Conservation (phyloP, 2,797 vertebrate species). For the Propithecus perrieri region DNA sequence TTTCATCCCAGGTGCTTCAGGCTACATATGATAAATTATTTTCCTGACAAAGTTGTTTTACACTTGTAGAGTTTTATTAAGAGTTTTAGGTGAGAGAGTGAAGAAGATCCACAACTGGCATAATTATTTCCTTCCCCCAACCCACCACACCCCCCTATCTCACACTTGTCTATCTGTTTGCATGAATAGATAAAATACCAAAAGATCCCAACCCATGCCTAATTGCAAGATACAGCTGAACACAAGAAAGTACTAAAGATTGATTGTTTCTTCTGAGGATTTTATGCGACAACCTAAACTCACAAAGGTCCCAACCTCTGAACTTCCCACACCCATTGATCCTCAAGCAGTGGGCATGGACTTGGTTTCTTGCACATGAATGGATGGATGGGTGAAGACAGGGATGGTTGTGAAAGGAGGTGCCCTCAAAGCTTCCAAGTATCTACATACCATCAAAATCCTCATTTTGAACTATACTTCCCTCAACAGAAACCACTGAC, state of each 20-base stretch:
- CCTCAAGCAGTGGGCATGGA: background rate
- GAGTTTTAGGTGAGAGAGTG: background rate
- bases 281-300: background rate
- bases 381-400: background rate
- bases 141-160: background rate
- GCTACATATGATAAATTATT: background rate
- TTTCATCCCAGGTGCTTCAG: background rate
- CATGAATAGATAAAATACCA: background rate
- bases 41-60: conserved; percentile 25
- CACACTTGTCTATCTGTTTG: background rate
- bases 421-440: background rate
- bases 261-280: background rate
- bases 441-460: conserved; percentile 55
- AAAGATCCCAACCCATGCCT: background rate
- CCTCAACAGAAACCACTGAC: conserved; percentile 39
- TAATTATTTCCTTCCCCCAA: background rate
- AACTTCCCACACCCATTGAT: background rate
- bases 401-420: background rate
- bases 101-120: background rate
- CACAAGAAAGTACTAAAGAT: background rate
- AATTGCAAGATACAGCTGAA: background rate
- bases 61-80: background rate
- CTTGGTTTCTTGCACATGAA: background rate
- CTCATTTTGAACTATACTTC: conserved; percentile 59
- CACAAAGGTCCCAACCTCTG: background rate